Base-by-base conservation (phyloP, 1,140 invertebrate species). In the Drosophila bipectinata region DNA sequence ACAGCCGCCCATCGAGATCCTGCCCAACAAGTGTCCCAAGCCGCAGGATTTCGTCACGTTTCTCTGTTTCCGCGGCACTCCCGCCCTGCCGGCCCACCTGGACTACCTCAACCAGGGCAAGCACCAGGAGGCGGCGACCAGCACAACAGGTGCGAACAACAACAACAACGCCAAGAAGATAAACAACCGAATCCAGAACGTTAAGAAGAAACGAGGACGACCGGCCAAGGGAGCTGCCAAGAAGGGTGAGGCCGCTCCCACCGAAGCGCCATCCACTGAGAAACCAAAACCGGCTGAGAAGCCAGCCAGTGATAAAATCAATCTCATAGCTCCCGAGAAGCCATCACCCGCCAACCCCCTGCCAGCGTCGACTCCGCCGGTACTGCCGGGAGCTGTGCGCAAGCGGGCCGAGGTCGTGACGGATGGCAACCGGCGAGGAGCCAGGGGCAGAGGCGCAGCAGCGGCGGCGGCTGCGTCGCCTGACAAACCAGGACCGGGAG, bases 11-110 rank as follows among this genome's bases (percentile, higher is more conserved):
- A 92, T 92, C 45, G 94, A 95, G 81, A 93, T 94, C 63, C 92
- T 94, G 76, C 95, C 94, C 41, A 94, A 94, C 49, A 95, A 94
- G 87, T 92, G 95, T 77, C 96, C 97, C 30, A 97, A 97, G 77
- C 97, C 97, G 4, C 97, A 98, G 93, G 97, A 98, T 92, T 98
- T 98, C 90, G 90, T 98, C 21, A 98, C 96, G 68, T 98, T 97
- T 92, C 93, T 98, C 4, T 98, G 97, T 92, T 96, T 97, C 77
- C 93, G 97, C 93, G 96, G 97, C 55, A 96, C 96, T 24, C 93
- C 95, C 15, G 94, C 95, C 64, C 92, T 97, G 64, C 96, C 96
- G 32, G 93, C 95, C 3, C 94, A 94, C 68, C 92, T 97, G 53
- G 95, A 97, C 90, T 96, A 96, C 73, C 95, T 97, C 61, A 97